Evolutionary conservation across 23 tunicate species (phyloP).

Genomic region (Aplidium turbinatum): DNA sequence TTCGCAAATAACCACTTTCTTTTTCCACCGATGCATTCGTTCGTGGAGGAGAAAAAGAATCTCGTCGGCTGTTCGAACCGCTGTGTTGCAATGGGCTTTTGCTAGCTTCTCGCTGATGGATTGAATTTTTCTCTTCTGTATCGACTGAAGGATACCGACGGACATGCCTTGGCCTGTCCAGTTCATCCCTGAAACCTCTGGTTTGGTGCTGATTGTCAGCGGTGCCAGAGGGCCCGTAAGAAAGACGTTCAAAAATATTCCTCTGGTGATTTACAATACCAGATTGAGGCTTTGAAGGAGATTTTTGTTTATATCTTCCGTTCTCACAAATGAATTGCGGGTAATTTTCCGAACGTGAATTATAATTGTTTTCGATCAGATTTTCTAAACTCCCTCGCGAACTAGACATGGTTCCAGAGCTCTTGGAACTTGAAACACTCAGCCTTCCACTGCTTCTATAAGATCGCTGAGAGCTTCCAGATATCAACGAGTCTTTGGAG

Average conservation of each 20-base stretch:
- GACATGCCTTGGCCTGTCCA: conserved; percentile 9
- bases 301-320: conserved; percentile 12
- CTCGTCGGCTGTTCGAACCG: neutral
- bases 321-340: conserved; percentile 3
- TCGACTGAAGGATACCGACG: conserved; percentile 37
- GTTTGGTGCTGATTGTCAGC: neutral
- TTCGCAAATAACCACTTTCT: neutral
- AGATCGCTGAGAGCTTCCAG: conserved; percentile 50
- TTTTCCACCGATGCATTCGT: too few species aligned
- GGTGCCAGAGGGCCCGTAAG: neutral
- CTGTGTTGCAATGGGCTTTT: conserved; percentile 5
- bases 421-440: conserved; percentile 56
- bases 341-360: neutral
- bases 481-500: conserved; percentile 61
- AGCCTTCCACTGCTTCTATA: conserved; percentile 27
- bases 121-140: neutral
- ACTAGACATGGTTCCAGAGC: conserved; percentile 72
- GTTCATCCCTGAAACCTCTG: conserved; percentile 14
- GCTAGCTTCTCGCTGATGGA: neutral
- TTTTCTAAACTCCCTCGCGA: conserved; percentile 72
- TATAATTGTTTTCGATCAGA: conserved; percentile 22
- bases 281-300: conserved; percentile 48
- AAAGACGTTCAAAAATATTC: conserved; percentile 57
- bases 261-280: conserved; percentile 62
- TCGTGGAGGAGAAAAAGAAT: conserved; percentile 30